Evolutionary conservation across 2,113 vertebrate genomes (phyloP), one percentile per base, ranked within the genome.

Genomic region (Brevimyrus niger): DNA sequence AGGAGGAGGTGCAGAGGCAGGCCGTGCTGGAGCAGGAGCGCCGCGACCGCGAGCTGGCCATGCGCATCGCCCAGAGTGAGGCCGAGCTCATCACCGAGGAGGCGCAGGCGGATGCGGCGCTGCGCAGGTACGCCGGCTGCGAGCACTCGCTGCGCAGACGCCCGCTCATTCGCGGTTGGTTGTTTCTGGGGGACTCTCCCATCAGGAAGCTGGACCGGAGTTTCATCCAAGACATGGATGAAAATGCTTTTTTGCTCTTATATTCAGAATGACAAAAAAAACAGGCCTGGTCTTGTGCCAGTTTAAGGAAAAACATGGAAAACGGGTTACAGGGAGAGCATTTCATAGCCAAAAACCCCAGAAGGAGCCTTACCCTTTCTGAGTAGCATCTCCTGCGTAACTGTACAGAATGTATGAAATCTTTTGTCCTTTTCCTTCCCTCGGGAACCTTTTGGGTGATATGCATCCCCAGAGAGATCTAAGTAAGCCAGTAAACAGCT

Each of bases 11-110:
- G 21, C 97, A 98, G 93, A 96, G 94, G 5, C 95, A 97, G 88
- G 91, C 97, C 0, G 91, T 98, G 0, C 90, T 98, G 90, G 98
- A 99, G 88, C 98, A 99, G 94, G 98, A 99, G 73, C 97, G 97
- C 23, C 94, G 98, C 46, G 98, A 99, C 94, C 92, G 97, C 6
- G 98, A 99, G 91, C 94, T 99, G 87, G 98, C 98, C 17, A 97
- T 99, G 96, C 95, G 98, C 47, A 99, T 99, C 23, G 98, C 98
- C 58, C 98, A 97, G 93, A 99, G 96, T 0, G 98, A 99, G 87
- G 95, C 98, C 0, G 98, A 99, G 90, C 98, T 99, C 91, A 98
- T 98, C 94, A 96, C 92, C 1, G 98, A 99, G 0, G 98, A 99
- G 51, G 93, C 94, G 8, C 97, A 97, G 92, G 88, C 94, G 0